Conservation (phyloP, 1,140 invertebrate genomes). For the Portunus trituberculatus region DNA sequence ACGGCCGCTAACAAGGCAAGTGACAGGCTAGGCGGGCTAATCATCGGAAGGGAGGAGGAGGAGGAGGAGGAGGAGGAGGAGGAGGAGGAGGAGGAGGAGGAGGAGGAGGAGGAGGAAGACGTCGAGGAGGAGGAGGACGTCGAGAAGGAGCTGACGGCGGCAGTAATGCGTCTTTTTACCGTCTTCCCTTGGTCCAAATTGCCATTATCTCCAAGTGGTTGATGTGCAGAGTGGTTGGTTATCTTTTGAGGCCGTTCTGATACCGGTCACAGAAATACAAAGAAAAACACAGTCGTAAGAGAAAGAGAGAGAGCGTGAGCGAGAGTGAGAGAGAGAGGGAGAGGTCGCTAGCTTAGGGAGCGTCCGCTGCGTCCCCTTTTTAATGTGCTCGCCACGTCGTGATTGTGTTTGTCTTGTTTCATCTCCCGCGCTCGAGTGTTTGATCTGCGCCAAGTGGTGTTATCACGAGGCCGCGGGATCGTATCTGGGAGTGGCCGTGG, state of each 20-base stretch:
- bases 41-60: not conserved
- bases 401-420: slow-evolving; percentile 59
- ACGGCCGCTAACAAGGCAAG: not conserved
- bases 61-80: not conserved
- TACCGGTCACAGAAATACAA: slow-evolving; percentile 63
- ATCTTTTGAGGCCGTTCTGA: slow-evolving; percentile 37
- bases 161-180: slow-evolving; percentile 11
- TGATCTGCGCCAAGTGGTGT: slow-evolving; percentile 7
- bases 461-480: slow-evolving; percentile 14
- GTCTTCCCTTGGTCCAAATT: not conserved
- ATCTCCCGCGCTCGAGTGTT: slow-evolving; percentile 21
- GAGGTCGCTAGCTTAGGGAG: slow-evolving; percentile 42
- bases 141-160: not conserved
- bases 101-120: not conserved
- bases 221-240: slow-evolving; percentile 23
- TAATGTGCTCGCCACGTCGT: not conserved
- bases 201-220: slow-evolving; percentile 41
- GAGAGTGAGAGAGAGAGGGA: slow-evolving; percentile 9
- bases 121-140: not conserved
- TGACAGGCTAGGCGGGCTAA: not conserved
- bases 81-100: not conserved
- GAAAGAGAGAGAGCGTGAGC: not conserved
- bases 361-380: slow-evolving; percentile 30
- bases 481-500: slow-evolving; percentile 5
- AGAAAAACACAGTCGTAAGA: slow-evolving; percentile 36